Base-by-base conservation (phyloP, 1,140 invertebrate genomes). In the Chionoecetes opilio region DNA sequence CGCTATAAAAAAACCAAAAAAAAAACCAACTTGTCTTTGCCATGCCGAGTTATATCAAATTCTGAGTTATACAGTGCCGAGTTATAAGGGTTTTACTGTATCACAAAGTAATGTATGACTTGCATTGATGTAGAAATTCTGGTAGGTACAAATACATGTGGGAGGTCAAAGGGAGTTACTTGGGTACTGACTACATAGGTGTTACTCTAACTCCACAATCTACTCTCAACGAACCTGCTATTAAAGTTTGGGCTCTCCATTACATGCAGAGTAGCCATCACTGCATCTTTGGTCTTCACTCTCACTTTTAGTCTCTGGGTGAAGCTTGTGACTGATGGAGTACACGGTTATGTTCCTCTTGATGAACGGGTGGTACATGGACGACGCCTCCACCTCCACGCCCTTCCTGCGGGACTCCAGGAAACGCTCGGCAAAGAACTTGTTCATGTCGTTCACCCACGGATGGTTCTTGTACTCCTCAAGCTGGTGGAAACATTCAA, bases 361-460 rank as follows among this genome's bases (percentile, higher is more conserved):
- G 41, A 94, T 82, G 14, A 75, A n/a, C 31, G 87, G 87, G 31
- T 82, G 53, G n/a, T 26, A 94, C 35, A 90, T 41, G 34, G 63
- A 31, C 2, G 87, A 90, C 34, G 93, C 63, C 2, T 89, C 53
- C 37, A 91, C 17, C 31, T 82, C 32, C n/a, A 94, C 75, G 35
- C 63, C 87, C 53, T 82, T 90, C 26, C 32, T 94, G 34, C 87
- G 87, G 9, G 34, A 82, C 93, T 98, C 97, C 26, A 98, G 96
- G 96, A 98, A 98, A 96, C 98, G 98, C 91, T 97, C 97, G 9
- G 98, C 97, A 96, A 98, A 97, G 91, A 98, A 97, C 95, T 97
- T 98, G 97, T 99, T 99, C 37, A 98, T 98, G 93, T 98, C 97
- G 96, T 98, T 98, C 9, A 99, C 98, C 96, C 98, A 97, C 6